Percentiles rank a stretch among this genome's conserved stretches.
Evolutionary conservation across 2,797 vertebrate species (phyloP).

Genomic region (Helicolenus hilgendorfi): DNA sequence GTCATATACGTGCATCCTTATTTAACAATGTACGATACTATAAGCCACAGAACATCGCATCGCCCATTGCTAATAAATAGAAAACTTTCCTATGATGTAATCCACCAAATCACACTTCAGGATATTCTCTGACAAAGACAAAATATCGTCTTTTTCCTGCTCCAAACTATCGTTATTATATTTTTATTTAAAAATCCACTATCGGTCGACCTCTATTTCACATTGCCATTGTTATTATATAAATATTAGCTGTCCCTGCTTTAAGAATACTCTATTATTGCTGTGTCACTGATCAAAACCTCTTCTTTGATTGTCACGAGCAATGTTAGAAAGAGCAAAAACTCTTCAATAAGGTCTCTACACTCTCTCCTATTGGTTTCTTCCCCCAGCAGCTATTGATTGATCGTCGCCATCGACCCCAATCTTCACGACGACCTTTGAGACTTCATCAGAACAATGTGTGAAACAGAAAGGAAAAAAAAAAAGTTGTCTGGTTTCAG

Average conservation of each 20-base stretch:
- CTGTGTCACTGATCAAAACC: background rate
- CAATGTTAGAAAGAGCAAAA: conserved; percentile 17
- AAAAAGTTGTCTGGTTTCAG: background rate
- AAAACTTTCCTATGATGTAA: too few relatives aligned
- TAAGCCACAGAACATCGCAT: too few relatives aligned
- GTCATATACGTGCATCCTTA: rapidly evolving
- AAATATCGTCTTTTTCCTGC: too few relatives aligned
- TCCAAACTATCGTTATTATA: too few relatives aligned
- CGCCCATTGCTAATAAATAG: too few relatives aligned
- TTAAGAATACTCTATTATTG: background rate
- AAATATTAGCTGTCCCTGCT: background rate
- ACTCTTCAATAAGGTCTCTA: background rate
- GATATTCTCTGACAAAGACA: too few relatives aligned
- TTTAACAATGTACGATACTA: too few relatives aligned
- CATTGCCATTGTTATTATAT: background rate
- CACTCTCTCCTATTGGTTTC: conserved; percentile 12
- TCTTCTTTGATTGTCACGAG: background rate
- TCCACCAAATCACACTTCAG: rapidly evolving
- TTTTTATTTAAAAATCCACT: too few relatives aligned
- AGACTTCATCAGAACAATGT: conserved; percentile 11
- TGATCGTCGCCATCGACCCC: conserved; percentile 19
- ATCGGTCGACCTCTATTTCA: background rate
- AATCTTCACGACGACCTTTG: conserved; percentile 3
- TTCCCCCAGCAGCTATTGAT: conserved; percentile 21
- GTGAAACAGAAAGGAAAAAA: conserved; percentile 1